Conservation (phyloP, 2,888 invertebrate species). For the Yponomeuta sedellus region DNA sequence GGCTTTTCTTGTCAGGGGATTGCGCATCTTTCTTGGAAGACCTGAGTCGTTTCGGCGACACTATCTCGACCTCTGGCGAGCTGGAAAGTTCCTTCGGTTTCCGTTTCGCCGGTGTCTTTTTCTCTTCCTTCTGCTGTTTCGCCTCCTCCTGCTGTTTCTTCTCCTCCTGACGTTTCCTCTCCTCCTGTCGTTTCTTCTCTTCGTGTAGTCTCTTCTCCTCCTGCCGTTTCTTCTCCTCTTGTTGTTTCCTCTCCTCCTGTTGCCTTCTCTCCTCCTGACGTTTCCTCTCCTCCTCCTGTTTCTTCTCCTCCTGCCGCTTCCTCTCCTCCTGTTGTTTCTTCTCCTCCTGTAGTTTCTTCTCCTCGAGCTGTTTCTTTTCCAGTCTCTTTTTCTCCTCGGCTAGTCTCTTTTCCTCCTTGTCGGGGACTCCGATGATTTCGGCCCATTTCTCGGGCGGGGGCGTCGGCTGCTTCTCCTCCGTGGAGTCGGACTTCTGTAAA, state of each 20-base stretch:
- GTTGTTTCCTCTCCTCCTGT: not conserved
- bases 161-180: not conserved
- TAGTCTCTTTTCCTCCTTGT: not conserved
- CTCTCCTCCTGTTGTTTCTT: not conserved
- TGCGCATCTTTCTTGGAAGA: conserved; percentile 26
- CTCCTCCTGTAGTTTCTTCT: not conserved
- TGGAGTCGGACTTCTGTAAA: conserved; percentile 34
- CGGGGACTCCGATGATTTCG: conserved; percentile 46
- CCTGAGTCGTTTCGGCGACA: conserved; percentile 22
- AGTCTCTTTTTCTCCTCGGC: not conserved
- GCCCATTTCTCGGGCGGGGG: conserved; percentile 70
- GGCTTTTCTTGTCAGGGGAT: conserved; percentile 44
- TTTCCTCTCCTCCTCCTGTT: not conserved
- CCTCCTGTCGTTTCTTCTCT: not conserved
- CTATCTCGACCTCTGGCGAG: not conserved
- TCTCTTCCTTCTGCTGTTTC: not conserved
- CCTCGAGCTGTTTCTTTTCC: not conserved
- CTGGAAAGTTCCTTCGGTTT: not conserved
- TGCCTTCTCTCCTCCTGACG: not conserved
- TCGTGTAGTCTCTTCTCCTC: not conserved
- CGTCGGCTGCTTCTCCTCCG: conserved; percentile 60
- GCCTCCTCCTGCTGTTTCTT: not conserved
- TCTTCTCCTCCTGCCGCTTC: not conserved
- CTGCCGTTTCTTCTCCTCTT: not conserved
- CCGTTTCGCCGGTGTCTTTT: not conserved